phyloP scores from a whole-genome alignment of 2,888 invertebrate species.

The Hirtodrosophila trivittata region DNA sequence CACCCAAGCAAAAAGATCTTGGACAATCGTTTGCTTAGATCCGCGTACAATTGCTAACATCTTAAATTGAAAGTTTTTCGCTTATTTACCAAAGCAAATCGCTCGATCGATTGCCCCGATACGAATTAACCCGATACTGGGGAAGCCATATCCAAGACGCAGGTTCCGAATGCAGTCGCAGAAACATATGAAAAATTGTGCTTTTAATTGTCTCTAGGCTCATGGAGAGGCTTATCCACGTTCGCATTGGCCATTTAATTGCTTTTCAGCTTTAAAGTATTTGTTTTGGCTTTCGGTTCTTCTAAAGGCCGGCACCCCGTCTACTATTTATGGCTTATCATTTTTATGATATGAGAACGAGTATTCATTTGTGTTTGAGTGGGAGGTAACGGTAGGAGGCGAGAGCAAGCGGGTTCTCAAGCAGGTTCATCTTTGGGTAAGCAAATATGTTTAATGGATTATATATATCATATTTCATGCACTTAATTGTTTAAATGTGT shows the following conservation, averaged over 20 bases:
- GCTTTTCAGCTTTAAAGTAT: constrained; percentile 38
- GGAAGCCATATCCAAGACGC: constrained; percentile 27
- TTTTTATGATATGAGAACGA: constrained; percentile 23
- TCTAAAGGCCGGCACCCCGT: constrained; percentile 29
- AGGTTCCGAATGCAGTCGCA: constrained; percentile 43
- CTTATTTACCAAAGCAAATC: constrained; percentile 30
- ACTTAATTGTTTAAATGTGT: too few relatives aligned
- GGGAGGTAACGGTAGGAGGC: constrained; percentile 23
- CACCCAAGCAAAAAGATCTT: constrained; percentile 17
- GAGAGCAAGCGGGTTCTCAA: background rate
- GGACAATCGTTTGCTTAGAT: constrained; percentile 30
- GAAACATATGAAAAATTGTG: constrained; percentile 61
- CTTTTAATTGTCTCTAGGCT: constrained; percentile 52
- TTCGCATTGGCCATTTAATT: constrained; percentile 58
- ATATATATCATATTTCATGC: constrained; percentile 3
- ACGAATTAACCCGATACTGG: constrained; percentile 60
- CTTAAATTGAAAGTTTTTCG: constrained; percentile 57
- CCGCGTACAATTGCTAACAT: constrained; percentile 32
- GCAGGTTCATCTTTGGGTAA: constrained; percentile 36
- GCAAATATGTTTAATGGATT: constrained; percentile 18
- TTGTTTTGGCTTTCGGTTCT: constrained; percentile 43
- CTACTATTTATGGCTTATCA: constrained; percentile 43
- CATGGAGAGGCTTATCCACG: background rate
- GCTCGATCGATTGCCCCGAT: constrained; percentile 67
- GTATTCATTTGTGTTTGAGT: constrained; percentile 24